Conservation (phyloP, 2,113 vertebrate genomes). For the Chionodraco myersi region DNA sequence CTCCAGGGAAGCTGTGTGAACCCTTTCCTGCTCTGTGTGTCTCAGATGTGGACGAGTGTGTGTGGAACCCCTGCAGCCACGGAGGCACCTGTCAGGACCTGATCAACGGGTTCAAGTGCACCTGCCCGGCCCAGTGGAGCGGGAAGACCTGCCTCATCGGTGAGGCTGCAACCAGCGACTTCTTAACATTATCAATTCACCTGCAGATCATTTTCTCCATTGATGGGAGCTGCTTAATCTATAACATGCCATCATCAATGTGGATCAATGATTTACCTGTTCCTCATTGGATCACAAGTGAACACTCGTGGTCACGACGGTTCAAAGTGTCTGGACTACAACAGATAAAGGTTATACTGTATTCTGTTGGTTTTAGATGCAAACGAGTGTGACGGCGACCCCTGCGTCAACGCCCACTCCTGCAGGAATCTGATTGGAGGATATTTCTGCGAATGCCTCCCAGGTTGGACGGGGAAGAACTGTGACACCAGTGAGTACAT, state of each 20-base stretch:
- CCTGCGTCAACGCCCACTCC: constrained; percentile 91
- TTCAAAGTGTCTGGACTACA: too few relatives aligned
- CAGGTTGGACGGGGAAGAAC: constrained; percentile 92
- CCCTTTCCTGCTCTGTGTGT: not conserved
- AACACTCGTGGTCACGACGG: too few relatives aligned
- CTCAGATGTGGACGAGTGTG: constrained; percentile 91
- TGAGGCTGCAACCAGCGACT: too few relatives aligned
- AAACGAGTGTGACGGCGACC: constrained; percentile 90
- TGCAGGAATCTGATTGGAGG: constrained; percentile 94
- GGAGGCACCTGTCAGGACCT: constrained; percentile 92
- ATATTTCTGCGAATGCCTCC: constrained; percentile 93
- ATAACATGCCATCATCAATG: too few relatives aligned
- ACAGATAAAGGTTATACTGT: too few relatives aligned
- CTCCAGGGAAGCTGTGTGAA: not conserved
- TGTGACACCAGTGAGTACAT: constrained; percentile 90
- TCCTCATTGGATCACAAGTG: too few relatives aligned
- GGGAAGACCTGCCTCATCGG: constrained; percentile 92
- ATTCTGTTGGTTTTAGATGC: constrained; percentile 81
- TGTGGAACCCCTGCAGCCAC: constrained; percentile 90
- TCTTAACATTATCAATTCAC: too few relatives aligned
- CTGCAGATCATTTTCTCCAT: not conserved
- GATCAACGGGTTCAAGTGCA: constrained; percentile 89
- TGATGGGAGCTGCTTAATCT: too few relatives aligned
- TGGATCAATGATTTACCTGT: too few relatives aligned
- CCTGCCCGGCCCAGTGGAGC: constrained; percentile 92